Conservation (phyloP, 2,888 invertebrate genomes). For the Cephus sareptanus region DNA sequence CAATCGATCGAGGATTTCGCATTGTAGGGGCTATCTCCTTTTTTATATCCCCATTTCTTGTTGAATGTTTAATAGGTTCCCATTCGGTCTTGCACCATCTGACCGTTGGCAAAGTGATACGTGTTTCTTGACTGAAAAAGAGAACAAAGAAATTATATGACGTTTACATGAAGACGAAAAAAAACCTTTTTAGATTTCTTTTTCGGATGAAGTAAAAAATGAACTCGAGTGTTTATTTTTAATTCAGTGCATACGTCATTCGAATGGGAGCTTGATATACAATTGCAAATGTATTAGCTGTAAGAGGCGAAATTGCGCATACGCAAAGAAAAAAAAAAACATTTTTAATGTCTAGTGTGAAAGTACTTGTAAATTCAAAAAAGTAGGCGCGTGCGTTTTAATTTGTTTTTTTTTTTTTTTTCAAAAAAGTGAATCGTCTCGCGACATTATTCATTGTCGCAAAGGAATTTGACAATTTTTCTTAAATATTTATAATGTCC, state of each 20-base stretch:
- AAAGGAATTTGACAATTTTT: background rate
- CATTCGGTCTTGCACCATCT: background rate
- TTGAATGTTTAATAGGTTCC: background rate
- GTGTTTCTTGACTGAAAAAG: no score
- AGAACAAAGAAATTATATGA: no score
- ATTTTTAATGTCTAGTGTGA: background rate
- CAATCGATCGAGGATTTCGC: no score
- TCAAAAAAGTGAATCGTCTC: background rate
- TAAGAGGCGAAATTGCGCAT: no score
- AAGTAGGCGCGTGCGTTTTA: background rate
- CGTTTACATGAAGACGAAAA: no score
- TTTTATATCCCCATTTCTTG: background rate
- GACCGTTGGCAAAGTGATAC: background rate
- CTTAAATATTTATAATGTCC: no score
- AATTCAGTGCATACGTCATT: no score
- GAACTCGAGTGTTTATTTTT: no score
- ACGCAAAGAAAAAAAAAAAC: background rate
- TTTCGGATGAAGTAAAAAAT: no score
- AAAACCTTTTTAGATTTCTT: no score
- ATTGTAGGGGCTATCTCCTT: background rate
- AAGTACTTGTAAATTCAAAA: background rate
- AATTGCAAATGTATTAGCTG: no score
- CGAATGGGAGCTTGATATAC: no score
- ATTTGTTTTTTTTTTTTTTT: background rate
- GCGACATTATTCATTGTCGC: background rate